Conservation (phyloP, 2,888 invertebrate genomes). For the Chymomyza fuscimana region DNA sequence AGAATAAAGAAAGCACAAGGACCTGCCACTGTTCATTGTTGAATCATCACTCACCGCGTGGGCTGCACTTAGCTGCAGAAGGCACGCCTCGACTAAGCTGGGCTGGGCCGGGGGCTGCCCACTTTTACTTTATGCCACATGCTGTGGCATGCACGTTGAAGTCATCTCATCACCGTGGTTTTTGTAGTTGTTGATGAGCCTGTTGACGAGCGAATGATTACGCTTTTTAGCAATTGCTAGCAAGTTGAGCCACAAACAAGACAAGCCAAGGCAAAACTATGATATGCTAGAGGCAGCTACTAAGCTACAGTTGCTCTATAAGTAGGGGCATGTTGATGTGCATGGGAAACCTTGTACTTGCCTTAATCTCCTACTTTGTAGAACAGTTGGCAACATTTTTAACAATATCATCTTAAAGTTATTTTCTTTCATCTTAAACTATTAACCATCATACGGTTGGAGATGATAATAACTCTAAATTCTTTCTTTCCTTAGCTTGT, state of each 20-base stretch:
- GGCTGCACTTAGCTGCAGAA: not conserved
- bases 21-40: slow-evolving; percentile 69
- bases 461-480: too few species aligned
- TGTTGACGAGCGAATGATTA: slow-evolving; percentile 68
- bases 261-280: not conserved
- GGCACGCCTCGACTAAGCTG: slow-evolving; percentile 13
- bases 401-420: too few species aligned
- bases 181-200: slow-evolving; percentile 46
- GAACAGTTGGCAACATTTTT: too few species aligned
- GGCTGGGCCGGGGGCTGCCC: slow-evolving; percentile 26
- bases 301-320: slow-evolving; percentile 10
- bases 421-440: too few species aligned
- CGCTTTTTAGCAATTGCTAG: slow-evolving; percentile 63
- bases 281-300: not conserved
- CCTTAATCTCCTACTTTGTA: too few species aligned
- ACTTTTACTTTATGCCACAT: slow-evolving; percentile 34
- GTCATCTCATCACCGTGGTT: not conserved
- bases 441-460: too few species aligned
- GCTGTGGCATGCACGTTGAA: slow-evolving; percentile 34
- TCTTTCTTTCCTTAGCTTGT: too few species aligned
- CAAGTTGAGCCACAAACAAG: not conserved
- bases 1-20: not conserved
- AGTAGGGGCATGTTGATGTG: slow-evolving; percentile 8
- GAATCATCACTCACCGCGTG: slow-evolving; percentile 62
- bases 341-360: not conserved